Conservation (phyloP, 2,113 vertebrate species). For the Cyanoliseus patagonus region DNA sequence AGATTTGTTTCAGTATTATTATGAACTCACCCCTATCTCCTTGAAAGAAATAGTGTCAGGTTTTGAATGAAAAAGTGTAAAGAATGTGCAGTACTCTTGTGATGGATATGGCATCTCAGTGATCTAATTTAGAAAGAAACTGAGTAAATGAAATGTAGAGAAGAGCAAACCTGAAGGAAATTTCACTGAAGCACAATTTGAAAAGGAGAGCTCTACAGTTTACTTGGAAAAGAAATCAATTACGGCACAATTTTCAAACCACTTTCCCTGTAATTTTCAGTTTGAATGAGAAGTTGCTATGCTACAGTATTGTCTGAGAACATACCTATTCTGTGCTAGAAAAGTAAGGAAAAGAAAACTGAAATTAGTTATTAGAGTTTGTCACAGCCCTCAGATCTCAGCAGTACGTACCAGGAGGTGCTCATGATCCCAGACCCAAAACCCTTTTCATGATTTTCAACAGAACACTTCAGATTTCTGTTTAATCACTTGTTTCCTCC, state of each 20-base stretch:
- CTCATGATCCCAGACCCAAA: neutral
- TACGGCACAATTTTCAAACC: neutral
- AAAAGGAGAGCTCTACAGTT: neutral
- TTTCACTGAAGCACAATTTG: neutral
- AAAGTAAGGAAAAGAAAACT: neutral
- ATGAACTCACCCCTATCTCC: neutral
- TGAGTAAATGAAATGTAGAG: neutral
- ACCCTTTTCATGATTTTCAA: neutral
- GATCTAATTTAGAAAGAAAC: neutral
- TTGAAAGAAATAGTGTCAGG: neutral
- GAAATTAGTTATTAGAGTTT: neutral
- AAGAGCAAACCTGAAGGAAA: neutral
- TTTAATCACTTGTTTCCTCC: neutral
- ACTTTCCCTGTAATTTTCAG: neutral
- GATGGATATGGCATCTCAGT: neutral
- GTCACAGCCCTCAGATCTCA: neutral
- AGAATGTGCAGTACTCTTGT: neutral
- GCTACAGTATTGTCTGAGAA: neutral
- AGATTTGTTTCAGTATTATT: neutral
- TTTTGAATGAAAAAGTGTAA: neutral
- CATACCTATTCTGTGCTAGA: neutral
- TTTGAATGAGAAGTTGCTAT: slow-evolving; percentile 1
- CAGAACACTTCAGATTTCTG: neutral
- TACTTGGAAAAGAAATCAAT: neutral
- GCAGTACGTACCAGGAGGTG: neutral